Evolutionary conservation across 1,140 invertebrate genomes (phyloP).

Genomic region (Saccostrea glomerata): DNA sequence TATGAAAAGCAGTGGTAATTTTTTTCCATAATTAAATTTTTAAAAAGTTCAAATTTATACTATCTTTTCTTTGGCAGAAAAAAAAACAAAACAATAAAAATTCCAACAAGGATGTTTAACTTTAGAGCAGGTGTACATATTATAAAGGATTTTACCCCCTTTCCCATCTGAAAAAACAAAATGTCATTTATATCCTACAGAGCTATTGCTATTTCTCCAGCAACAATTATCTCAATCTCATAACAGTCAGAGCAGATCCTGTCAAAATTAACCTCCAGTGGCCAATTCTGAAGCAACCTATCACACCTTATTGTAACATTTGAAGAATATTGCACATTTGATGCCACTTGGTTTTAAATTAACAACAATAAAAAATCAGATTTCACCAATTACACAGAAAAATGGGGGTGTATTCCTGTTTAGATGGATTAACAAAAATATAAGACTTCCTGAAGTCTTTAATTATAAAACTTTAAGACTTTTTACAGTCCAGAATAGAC

Average conservation of each 20-base stretch:
- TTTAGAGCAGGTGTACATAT: background rate
- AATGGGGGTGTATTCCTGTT: background rate
- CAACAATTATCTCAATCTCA: slow-evolving; percentile 28
- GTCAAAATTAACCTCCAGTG: background rate
- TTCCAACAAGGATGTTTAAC: background rate
- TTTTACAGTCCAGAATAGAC: background rate
- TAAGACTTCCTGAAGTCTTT: background rate
- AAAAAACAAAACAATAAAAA: no score
- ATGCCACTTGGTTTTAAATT: slow-evolving; percentile 24
- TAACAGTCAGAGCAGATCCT: background rate
- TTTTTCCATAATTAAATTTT: background rate
- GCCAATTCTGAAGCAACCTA: background rate
- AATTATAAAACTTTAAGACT: background rate
- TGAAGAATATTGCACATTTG: slow-evolving; percentile 22
- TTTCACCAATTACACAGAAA: slow-evolving; percentile 29
- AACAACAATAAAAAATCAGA: background rate
- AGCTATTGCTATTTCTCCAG: background rate
- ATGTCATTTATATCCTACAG: slow-evolving; percentile 12
- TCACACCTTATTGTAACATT: background rate
- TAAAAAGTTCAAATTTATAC: no score
- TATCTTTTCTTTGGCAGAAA: no score
- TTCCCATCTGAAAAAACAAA: background rate
- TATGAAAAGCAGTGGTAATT: background rate
- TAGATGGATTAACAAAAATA: background rate
- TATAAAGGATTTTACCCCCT: background rate